phyloP scores from a whole-genome alignment of 2,113 vertebrate genomes.

The Camelus dromedarius region DNA sequence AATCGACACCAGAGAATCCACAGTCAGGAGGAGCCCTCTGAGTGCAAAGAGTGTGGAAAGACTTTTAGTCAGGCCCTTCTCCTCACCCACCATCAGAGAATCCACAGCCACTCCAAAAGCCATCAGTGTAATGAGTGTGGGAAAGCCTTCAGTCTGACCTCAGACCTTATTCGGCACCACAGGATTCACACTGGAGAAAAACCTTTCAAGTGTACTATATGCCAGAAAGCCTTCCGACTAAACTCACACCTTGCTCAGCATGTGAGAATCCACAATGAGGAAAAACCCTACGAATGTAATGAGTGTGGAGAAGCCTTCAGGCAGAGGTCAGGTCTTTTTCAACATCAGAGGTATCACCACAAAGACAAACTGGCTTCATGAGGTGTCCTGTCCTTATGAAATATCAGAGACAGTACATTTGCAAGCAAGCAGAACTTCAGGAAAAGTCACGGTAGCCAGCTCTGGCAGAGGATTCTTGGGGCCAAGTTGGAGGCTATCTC shows the following conservation, averaged over 20 bases:
- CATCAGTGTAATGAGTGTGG: conserved; percentile 81
- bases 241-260: conserved; percentile 80
- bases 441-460: background rate
- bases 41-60: conserved; percentile 80
- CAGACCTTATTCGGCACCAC: conserved; percentile 81
- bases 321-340: conserved; percentile 80
- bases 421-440: background rate
- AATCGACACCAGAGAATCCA: conserved; percentile 83
- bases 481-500: background rate
- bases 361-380: conserved; percentile 65
- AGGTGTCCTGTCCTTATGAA: background rate
- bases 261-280: conserved; percentile 78
- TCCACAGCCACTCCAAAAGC: conserved; percentile 77
- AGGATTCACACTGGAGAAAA: conserved; percentile 81
- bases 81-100: conserved; percentile 80
- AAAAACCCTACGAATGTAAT: conserved; percentile 74
- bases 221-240: conserved; percentile 80
- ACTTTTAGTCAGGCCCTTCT: conserved; percentile 80
- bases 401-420: background rate
- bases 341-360: conserved; percentile 81
- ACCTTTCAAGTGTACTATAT: conserved; percentile 79
- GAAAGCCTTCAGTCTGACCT: conserved; percentile 81
- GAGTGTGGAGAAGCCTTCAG: conserved; percentile 83
- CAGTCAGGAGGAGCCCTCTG: conserved; percentile 80
- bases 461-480: background rate